Base-by-base conservation (phyloP, 2,113 vertebrate species). In the Rhinogobius similis region DNA sequence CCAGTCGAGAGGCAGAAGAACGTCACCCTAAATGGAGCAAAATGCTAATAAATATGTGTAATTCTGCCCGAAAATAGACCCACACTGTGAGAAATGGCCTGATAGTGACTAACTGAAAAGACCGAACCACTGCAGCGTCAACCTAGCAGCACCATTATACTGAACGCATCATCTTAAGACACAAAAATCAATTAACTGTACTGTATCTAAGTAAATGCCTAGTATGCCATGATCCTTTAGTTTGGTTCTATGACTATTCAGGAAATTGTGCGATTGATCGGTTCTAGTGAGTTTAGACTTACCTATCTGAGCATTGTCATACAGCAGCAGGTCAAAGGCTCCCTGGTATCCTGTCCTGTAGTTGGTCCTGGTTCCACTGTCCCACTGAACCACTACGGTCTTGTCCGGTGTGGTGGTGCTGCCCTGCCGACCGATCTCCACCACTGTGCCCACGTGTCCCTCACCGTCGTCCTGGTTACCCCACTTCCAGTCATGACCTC, bases 311-410 rank as follows among this genome's bases (percentile, higher is more conserved):
- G 98, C 97, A 0, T 99, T 99, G 88, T 99, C 98, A 0, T 97
- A 99, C 27, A 99, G 94, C 74, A 98, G 94, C 55, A 99, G 94
- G 92, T 99, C 98, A 0, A 94, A 96, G 0, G 96, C 93, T 0
- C 96, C 96, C 89, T 99, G 97, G 93, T 98, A 99, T 27, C 98
- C 97, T 0, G 97, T 98, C 21, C 98, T 94, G 39, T 99, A 99
- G 89, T 99, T 99, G 63, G 98, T 99, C 21, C 98, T 93, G 10
- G 96, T 97, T 72, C 97, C 97, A 24, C 95, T 97, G 84, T 99
- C 98, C 98, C 97, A 99, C 91, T 99, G 98, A 68, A 99, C 96
- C 0, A 99, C 98, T 55, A 99, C 98, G 0, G 98, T 99, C 84
- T 96, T 98, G 83, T 99, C 97, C 0, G 98, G 98, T 0, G 98